These are phyloP conservation scores for Drosophila saltans DNA, from an alignment of 1,140 invertebrate genomes.

Conservation along the genomic window DNA sequence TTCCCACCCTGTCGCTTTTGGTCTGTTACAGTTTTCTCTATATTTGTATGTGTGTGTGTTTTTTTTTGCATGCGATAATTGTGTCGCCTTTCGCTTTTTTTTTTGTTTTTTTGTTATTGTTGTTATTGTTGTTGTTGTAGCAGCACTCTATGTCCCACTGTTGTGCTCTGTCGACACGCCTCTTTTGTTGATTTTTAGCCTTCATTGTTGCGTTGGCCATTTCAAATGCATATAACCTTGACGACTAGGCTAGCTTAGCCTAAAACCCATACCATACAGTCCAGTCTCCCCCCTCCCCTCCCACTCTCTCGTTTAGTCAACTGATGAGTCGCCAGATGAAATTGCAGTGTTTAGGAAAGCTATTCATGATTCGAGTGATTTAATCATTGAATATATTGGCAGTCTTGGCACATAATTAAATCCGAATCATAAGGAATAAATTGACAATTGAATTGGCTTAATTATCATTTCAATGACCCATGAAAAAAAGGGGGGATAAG, in stretches of 20 bases:
- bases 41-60: conserved; percentile 12
- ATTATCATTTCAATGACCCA: too few species aligned
- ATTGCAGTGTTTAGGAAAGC: too few species aligned
- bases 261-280: conserved; percentile 3
- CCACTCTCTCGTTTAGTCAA: too few species aligned
- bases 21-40: conserved; percentile 16
- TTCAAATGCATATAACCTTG: conserved; percentile 76
- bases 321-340: too few species aligned
- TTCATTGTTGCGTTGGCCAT: conserved; percentile 75
- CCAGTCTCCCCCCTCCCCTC: not conserved
- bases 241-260: conserved; percentile 16
- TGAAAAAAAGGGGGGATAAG: too few species aligned
- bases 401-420: too few species aligned
- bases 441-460: too few species aligned
- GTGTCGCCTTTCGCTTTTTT: conserved; percentile 23
- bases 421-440: too few species aligned
- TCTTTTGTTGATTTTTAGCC: conserved; percentile 64
- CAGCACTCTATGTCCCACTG: conserved; percentile 12
- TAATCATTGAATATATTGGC: too few species aligned
- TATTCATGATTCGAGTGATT: too few species aligned
- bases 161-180: conserved; percentile 60
- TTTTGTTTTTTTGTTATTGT: conserved; percentile 24
- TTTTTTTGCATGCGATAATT: conserved; percentile 45
- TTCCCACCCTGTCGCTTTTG: conserved; percentile 35
- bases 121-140: conserved; percentile 5